A percentile compares a stretch with the other conserved stretches of the same genome.
These are phyloP conservation scores for Ceratosolen solmsi DNA, from an alignment of 1,140 invertebrate genomes.

Conservation along the genomic window DNA sequence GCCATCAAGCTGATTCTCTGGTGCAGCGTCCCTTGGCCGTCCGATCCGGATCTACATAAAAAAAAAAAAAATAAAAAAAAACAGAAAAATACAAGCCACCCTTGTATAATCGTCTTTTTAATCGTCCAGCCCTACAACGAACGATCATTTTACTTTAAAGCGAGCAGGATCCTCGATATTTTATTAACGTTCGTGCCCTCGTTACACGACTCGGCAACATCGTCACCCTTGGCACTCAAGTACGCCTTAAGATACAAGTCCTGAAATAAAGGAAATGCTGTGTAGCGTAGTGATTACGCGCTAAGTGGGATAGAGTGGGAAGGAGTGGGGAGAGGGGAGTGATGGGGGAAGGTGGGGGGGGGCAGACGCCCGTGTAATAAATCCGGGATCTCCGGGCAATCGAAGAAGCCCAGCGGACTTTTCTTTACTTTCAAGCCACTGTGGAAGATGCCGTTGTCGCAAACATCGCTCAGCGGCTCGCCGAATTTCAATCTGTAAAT, in stretches of 20 bases:
- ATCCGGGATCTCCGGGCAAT: neutral
- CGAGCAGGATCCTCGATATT: neutral
- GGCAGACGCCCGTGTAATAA: no score
- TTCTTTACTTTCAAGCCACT: slow-evolving; percentile 34
- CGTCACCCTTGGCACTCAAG: slow-evolving; percentile 34
- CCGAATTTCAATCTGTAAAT: slow-evolving; percentile 39
- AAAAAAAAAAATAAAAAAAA: neutral
- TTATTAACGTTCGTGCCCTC: neutral
- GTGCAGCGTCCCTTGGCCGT: slow-evolving; percentile 36
- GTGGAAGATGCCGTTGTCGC: slow-evolving; percentile 1
- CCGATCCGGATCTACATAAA: slow-evolving; percentile 36
- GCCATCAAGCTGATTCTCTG: slow-evolving; percentile 40
- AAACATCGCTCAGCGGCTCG: slow-evolving; percentile 30
- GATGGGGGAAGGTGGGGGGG: no score
- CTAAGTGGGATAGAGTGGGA: neutral
- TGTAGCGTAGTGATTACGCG: neutral
- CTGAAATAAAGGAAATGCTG: slow-evolving; percentile 24
- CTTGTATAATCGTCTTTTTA: no score
- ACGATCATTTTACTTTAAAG: slow-evolving; percentile 37
- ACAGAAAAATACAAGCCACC: no score
- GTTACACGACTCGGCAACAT: neutral
- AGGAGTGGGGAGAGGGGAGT: no score
- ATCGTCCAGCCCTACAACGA: no score
- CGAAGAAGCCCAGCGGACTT: no score
- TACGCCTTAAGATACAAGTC: slow-evolving; percentile 49